Percentiles rank a stretch among this genome's conserved stretches.
phyloP scores from a whole-genome alignment of 1,140 invertebrate genomes.

The Apis mellifera region Amel_HAv3.1 CM009935.2:9023001-9023500 shows the following conservation, averaged over 20 bases:
- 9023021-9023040: not conserved
- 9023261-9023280: constrained; percentile 63
- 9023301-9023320: constrained; percentile 20
- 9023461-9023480: not conserved
- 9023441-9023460: not conserved
- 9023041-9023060: not conserved
- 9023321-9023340: not conserved
- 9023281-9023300: constrained; percentile 50
- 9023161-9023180: too few species aligned
- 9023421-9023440: too few species aligned
- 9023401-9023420: too few species aligned
- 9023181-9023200: not conserved
- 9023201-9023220: constrained; percentile 44
- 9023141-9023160: not conserved
- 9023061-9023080: not conserved
- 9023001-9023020: fast-evolving
- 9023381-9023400: constrained; percentile 22
- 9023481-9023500: not conserved
- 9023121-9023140: not conserved
- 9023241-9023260: constrained; percentile 54
- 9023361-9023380: constrained; percentile 42
- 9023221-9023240: constrained; percentile 53
- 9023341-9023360: constrained; percentile 14
- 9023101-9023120: not conserved
- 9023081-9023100: constrained; percentile 13